A percentile compares a stretch with the other conserved stretches of the same genome.
Conservation (phyloP, 2,113 vertebrate genomes). For the Astur gentilis region DNA sequence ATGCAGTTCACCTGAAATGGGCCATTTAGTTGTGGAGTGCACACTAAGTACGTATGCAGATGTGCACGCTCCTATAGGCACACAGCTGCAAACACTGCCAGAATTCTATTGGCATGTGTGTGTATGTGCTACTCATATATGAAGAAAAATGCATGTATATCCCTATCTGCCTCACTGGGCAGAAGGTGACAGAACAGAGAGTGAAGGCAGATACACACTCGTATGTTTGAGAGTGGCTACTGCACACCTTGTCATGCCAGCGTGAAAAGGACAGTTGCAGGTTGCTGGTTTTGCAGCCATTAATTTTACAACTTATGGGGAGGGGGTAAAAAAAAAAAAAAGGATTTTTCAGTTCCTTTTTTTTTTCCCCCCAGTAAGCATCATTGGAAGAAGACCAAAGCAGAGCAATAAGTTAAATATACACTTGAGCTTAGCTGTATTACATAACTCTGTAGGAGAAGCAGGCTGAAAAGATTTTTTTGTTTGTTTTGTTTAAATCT, state of each 20-base stretch:
- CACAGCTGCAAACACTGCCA: constrained; percentile 12
- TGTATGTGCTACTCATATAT: constrained; percentile 24
- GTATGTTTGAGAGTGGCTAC: constrained; percentile 43
- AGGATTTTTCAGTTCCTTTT: constrained; percentile 73
- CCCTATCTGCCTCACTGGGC: constrained; percentile 56
- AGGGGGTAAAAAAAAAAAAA: constrained; percentile 67
- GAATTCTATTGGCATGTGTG: background rate
- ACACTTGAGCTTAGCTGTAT: constrained; percentile 84
- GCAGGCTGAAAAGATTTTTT: constrained; percentile 80
- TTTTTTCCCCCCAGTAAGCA: constrained; percentile 69
- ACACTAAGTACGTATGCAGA: background rate
- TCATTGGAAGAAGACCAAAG: constrained; percentile 86
- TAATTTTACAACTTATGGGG: constrained; percentile 81
- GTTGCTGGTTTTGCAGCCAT: constrained; percentile 81
- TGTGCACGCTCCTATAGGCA: background rate
- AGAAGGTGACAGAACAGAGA: constrained; percentile 20
- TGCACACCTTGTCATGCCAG: constrained; percentile 88
- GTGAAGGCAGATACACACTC: constrained; percentile 65
- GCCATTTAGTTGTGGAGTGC: constrained; percentile 46
- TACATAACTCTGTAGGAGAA: constrained; percentile 86
- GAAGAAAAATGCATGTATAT: constrained; percentile 54
- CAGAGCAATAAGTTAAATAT: constrained; percentile 95
- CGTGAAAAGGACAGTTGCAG: constrained; percentile 75
- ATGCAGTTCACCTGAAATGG: constrained; percentile 62
- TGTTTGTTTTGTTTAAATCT: constrained; percentile 46